Percentiles rank a stretch among this genome's conserved stretches.
Conservation (phyloP, 2,113 vertebrate genomes). For the Rhabdomys dilectus region DNA sequence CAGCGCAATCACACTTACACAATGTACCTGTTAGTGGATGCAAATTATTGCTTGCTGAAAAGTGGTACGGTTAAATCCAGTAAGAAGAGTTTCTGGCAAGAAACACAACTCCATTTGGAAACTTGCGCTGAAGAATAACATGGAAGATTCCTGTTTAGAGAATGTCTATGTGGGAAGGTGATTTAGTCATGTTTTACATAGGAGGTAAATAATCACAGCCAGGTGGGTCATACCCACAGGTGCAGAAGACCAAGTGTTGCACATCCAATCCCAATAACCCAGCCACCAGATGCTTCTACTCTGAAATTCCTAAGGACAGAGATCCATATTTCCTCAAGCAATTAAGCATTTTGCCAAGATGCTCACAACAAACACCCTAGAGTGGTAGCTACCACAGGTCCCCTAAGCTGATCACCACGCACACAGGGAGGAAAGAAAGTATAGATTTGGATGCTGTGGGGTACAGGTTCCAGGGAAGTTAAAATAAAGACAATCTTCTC, state of each 20-base stretch:
- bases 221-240: background rate
- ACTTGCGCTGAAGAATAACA: background rate
- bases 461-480: background rate
- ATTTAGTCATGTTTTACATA: background rate
- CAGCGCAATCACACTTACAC: background rate
- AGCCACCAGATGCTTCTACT: background rate
- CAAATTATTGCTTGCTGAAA: background rate
- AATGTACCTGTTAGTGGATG: background rate
- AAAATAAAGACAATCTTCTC: background rate
- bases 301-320: background rate
- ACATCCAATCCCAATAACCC: too few relatives aligned
- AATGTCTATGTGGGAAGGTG: background rate
- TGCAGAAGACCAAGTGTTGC: background rate
- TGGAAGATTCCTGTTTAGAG: background rate
- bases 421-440: background rate
- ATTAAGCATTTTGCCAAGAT: background rate
- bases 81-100: background rate
- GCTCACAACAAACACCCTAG: too few relatives aligned
- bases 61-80: background rate
- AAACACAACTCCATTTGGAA: background rate
- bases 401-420: background rate
- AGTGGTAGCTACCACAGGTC: too few relatives aligned
- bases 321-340: background rate
- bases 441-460: background rate
- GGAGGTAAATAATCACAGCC: background rate